Percentiles rank a stretch among this genome's conserved stretches.
Conservation (phyloP, 2,888 invertebrate genomes). For the Lycia hirtaria region DNA sequence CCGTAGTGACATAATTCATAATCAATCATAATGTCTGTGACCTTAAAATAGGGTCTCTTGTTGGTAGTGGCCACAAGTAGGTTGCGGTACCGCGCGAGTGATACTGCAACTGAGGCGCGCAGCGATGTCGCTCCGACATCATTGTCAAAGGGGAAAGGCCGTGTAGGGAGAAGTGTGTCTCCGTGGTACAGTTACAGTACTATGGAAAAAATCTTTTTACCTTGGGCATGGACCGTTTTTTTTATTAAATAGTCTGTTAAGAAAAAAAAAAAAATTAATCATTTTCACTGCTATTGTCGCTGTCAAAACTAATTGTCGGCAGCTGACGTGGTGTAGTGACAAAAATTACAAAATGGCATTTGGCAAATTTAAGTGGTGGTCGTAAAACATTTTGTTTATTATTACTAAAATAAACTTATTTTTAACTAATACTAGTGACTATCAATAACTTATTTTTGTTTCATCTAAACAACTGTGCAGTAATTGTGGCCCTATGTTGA, state of each 20-base stretch:
- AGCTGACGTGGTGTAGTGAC: constrained; percentile 55
- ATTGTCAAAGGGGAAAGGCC: too few species aligned
- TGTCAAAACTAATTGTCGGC: constrained; percentile 20
- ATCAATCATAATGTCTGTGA: too few species aligned
- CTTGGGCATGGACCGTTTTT: too few species aligned
- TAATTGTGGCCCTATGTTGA: constrained; percentile 67
- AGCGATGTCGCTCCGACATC: too few species aligned
- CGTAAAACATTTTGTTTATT: constrained; percentile 63
- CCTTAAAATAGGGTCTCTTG: too few species aligned
- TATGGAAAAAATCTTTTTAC: neutral
- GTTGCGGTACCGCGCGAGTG: too few species aligned
- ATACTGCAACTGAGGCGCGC: too few species aligned
- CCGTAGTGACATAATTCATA: too few species aligned
- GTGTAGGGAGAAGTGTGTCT: too few species aligned
- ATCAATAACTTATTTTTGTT: constrained; percentile 25
- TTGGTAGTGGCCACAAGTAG: too few species aligned
- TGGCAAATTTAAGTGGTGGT: constrained; percentile 68
- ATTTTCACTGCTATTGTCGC: neutral
- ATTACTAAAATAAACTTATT: constrained; percentile 35
- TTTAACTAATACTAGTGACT: constrained; percentile 11
- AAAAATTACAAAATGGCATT: constrained; percentile 47
- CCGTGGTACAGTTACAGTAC: constrained; percentile 5
- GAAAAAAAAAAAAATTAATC: neutral
- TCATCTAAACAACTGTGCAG: constrained; percentile 32
- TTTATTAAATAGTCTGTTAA: too few species aligned